A percentile compares a stretch with the other conserved stretches of the same genome.
These are phyloP conservation scores for Chelonia mydas DNA, from an alignment of 2,797 vertebrate species.

Conservation along the genomic window DNA sequence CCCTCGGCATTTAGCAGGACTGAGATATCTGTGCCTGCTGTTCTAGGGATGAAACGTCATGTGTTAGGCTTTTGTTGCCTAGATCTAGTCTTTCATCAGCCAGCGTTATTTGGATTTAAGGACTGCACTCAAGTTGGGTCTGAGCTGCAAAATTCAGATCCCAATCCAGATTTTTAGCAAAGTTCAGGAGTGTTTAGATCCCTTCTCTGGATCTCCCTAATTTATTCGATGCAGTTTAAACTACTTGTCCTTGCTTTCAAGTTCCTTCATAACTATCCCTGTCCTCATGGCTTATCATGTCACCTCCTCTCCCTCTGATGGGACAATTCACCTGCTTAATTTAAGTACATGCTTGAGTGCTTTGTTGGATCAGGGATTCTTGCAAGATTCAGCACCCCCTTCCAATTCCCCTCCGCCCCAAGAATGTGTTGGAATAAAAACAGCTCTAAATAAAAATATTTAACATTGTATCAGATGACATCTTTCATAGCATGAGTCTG, in stretches of 20 bases:
- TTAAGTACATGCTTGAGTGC: background rate
- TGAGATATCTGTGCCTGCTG: background rate
- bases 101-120: background rate
- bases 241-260: background rate
- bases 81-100: background rate
- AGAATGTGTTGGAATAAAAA: background rate
- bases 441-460: background rate
- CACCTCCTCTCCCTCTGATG: background rate
- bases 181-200: background rate
- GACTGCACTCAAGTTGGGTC: background rate
- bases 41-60: background rate
- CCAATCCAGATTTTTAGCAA: background rate
- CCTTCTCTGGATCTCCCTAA: background rate
- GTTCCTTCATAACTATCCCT: background rate
- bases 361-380: background rate
- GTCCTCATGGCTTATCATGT: background rate
- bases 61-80: background rate
- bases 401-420: background rate
- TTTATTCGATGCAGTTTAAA: background rate
- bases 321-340: background rate
- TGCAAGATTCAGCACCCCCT: fast-evolving
- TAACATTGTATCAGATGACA: background rate
- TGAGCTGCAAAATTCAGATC: background rate
- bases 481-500: background rate
- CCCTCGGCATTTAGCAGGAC: background rate